Conservation (phyloP, 2,797 vertebrate species). For the Hippopotamyrus pictus region DNA sequence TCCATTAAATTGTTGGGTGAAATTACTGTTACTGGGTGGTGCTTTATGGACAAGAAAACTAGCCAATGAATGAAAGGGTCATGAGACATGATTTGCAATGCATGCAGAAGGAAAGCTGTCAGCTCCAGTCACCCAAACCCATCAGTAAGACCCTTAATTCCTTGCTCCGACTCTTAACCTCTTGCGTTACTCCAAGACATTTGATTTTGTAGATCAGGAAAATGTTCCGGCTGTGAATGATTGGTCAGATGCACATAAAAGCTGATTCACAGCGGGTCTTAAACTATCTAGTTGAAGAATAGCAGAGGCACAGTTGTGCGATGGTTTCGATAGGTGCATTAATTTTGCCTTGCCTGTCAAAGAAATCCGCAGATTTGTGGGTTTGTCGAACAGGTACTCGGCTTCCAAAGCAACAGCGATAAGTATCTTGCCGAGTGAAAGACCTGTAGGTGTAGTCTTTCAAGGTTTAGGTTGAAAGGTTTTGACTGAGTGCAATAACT, state of each 20-base stretch:
- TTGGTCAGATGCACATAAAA: not conserved
- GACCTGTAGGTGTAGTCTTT: not conserved
- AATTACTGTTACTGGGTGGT: not conserved
- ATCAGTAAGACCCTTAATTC: not conserved
- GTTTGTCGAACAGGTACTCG: not conserved
- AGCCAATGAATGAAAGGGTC: not conserved
- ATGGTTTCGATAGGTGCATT: not conserved
- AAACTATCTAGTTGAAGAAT: not conserved
- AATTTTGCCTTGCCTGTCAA: slow-evolving; percentile 6
- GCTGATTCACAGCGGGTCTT: not conserved
- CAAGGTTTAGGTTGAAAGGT: not conserved
- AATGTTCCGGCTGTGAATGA: not conserved
- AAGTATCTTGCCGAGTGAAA: not conserved
- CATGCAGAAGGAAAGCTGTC: not conserved
- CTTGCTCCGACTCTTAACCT: not conserved
- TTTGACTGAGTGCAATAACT: slow-evolving; percentile 15
- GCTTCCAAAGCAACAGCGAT: not conserved
- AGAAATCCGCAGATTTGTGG: not conserved
- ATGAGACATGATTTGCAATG: not conserved
- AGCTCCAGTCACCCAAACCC: not conserved
- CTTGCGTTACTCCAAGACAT: not conserved
- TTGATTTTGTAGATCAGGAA: not conserved
- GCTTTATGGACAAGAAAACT: not conserved
- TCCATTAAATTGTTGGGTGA: slow-evolving; percentile 9
- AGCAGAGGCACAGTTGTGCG: not conserved